Percentiles rank a stretch among this genome's conserved stretches.
These are phyloP conservation scores for Aphelocoma californica DNA, from an alignment of 2,797 vertebrate species.

Conservation along the genomic window DNA sequence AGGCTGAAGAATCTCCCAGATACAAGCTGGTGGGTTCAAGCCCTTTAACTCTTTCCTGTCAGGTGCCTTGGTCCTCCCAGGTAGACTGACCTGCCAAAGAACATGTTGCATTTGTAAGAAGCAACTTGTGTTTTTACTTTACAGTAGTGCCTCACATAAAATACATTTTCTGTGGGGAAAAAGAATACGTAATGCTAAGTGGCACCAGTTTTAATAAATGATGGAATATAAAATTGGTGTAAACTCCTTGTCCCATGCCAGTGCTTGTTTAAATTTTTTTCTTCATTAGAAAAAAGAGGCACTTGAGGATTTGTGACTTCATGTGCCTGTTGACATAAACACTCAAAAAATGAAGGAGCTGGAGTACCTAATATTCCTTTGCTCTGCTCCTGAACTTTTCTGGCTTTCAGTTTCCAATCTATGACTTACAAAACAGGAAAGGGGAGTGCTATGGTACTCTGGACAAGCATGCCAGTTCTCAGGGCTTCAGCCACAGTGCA, in stretches of 20 bases:
- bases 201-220: not conserved
- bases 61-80: not conserved
- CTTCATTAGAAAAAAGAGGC: not conserved
- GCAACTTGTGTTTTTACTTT: not conserved
- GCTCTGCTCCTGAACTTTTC: not conserved
- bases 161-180: not conserved
- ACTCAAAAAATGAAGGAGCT: not conserved
- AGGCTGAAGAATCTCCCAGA: not conserved
- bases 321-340: accelerated
- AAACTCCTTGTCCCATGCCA: not conserved
- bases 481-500: not conserved
- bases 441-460: not conserved
- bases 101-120: not conserved
- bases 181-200: not conserved
- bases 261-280: not conserved
- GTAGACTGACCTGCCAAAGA: not conserved
- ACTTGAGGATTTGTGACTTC: not conserved
- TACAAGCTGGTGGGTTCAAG: not conserved
- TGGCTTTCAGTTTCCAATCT: not conserved
- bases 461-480: accelerated
- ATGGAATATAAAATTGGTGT: not conserved
- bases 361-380: not conserved
- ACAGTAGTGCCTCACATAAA: not conserved
- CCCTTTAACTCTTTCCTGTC: not conserved
- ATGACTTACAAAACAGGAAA: not conserved